These are phyloP conservation scores for Rhogogaster chlorosoma DNA, from an alignment of 2,888 invertebrate genomes.

Conservation along the genomic window DNA sequence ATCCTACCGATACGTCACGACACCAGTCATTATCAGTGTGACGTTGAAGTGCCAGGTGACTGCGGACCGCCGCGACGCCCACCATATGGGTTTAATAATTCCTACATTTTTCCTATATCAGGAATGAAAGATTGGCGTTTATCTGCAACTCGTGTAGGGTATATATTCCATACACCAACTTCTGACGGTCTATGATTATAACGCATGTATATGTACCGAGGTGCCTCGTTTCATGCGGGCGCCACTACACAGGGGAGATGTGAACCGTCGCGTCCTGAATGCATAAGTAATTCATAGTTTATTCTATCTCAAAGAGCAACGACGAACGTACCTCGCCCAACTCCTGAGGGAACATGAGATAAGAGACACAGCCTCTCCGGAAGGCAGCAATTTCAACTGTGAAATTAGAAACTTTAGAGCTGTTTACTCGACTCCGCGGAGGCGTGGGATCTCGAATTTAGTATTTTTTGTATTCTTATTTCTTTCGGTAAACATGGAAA, in stretches of 20 bases:
- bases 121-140: background rate
- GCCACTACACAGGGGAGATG: background rate
- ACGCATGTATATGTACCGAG: background rate
- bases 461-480: no score
- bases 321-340: background rate
- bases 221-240: background rate
- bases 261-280: slow-evolving; percentile 32
- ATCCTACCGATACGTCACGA: background rate
- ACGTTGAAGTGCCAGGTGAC: background rate
- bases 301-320: background rate
- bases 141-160: background rate
- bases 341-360: background rate
- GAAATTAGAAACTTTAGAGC: background rate
- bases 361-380: background rate
- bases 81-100: background rate
- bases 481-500: background rate
- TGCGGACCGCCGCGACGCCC: background rate
- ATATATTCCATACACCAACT: background rate
- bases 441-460: background rate
- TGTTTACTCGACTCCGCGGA: background rate
- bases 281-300: slow-evolving; percentile 31
- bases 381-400: background rate
- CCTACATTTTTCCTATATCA: background rate
- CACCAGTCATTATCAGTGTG: slow-evolving; percentile 22
- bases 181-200: background rate